A percentile compares a stretch with the other conserved stretches of the same genome.
phyloP scores from a whole-genome alignment of 1,140 invertebrate species.

The Drosophila pectinifera region DNA sequence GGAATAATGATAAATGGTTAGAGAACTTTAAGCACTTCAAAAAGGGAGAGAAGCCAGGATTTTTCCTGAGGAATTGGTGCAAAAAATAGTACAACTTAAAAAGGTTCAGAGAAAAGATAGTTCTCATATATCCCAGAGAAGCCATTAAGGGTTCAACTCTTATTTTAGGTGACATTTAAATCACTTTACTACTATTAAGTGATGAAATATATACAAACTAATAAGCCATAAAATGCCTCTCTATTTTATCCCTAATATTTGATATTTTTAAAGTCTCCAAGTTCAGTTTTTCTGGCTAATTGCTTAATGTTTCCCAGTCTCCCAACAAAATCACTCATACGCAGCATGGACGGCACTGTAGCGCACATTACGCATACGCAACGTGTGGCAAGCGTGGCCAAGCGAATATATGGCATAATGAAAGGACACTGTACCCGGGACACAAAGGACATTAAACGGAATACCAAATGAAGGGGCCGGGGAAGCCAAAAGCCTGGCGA shows the following conservation, averaged over 20 bases:
- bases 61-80: not conserved
- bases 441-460: constrained; percentile 75
- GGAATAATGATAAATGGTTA: too few relatives aligned
- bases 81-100: not conserved
- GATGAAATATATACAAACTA: too few relatives aligned
- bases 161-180: too few relatives aligned
- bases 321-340: constrained; percentile 41
- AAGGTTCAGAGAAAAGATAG: too few relatives aligned
- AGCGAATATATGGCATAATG: constrained; percentile 48
- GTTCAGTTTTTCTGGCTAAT: not conserved
- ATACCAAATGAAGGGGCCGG: constrained; percentile 51
- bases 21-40: not conserved
- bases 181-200: too few relatives aligned
- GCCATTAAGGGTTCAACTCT: too few relatives aligned
- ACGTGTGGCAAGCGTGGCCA: constrained; percentile 27
- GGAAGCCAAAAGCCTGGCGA: constrained; percentile 17
- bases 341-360: constrained; percentile 25
- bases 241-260: too few relatives aligned
- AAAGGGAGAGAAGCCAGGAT: too few relatives aligned
- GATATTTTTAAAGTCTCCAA: not conserved
- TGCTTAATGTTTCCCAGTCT: not conserved
- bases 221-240: too few relatives aligned
- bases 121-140: too few relatives aligned
- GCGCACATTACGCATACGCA: constrained; percentile 69
- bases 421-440: constrained; percentile 39